phyloP scores from a whole-genome alignment of 1,140 invertebrate species.

The Drosophila arizonae region DNA sequence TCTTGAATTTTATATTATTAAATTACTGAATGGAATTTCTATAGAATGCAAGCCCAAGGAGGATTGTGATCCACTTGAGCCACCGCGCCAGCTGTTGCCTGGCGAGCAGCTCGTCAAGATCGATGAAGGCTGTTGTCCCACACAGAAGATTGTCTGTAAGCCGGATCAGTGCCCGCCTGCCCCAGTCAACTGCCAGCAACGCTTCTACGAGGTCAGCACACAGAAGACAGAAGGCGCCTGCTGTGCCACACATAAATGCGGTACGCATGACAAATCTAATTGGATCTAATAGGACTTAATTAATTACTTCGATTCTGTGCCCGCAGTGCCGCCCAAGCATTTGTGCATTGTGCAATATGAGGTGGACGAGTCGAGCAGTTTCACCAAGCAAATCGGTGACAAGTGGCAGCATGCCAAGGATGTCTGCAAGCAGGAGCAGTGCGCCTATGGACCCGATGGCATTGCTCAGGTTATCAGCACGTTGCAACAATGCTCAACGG shows the following conservation, averaged over 20 bases:
- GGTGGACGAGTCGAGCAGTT: constrained; percentile 83
- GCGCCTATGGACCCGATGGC: constrained; percentile 83
- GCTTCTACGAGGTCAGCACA: constrained; percentile 84
- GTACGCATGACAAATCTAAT: constrained; percentile 80
- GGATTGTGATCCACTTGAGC: constrained; percentile 85
- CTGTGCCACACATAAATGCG: constrained; percentile 87
- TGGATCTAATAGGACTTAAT: background rate
- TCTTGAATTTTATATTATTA: background rate
- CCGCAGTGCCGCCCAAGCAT: constrained; percentile 86
- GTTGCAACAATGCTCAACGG: constrained; percentile 84
- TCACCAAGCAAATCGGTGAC: constrained; percentile 84
- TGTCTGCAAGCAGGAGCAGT: constrained; percentile 86
- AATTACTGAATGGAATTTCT: background rate
- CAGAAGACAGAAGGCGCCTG: constrained; percentile 84
- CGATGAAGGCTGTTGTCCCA: constrained; percentile 88
- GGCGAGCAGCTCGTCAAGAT: constrained; percentile 86
- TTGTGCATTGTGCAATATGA: constrained; percentile 86
- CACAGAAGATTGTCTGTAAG: constrained; percentile 85
- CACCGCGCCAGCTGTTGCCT: constrained; percentile 84
- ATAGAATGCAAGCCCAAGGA: constrained; percentile 88
- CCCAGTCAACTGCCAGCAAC: constrained; percentile 84
- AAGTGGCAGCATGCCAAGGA: constrained; percentile 83
- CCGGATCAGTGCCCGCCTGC: constrained; percentile 85
- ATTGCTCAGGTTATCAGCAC: constrained; percentile 83
- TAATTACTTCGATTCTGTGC: background rate